phyloP scores from a whole-genome alignment of 1,140 invertebrate species.

The Psix sp. region DNA sequence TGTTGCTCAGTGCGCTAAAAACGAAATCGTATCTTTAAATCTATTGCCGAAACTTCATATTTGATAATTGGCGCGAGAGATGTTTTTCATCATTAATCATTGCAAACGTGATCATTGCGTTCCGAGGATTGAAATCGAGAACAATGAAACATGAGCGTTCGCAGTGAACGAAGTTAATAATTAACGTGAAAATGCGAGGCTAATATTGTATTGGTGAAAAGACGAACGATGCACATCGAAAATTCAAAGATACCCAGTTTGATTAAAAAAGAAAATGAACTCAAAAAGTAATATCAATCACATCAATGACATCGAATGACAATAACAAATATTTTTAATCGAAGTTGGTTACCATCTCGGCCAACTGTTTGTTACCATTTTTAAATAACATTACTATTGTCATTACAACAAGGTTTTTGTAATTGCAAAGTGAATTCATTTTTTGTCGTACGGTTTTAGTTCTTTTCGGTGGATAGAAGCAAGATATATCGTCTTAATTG shows the following conservation, averaged over 20 bases:
- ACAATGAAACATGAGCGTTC: slow-evolving; percentile 26
- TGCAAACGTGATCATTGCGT: slow-evolving; percentile 54
- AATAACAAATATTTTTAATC: slow-evolving; percentile 68
- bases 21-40: slow-evolving; percentile 38
- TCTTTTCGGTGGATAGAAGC: no score
- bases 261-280: slow-evolving; percentile 31
- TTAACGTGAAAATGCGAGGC: slow-evolving; percentile 15
- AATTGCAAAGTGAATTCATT: no score
- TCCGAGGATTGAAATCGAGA: slow-evolving; percentile 38
- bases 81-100: slow-evolving; percentile 51
- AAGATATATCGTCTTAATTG: no score
- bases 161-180: slow-evolving; percentile 11
- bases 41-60: slow-evolving; percentile 48
- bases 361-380: no score
- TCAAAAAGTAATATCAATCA: slow-evolving; percentile 27
- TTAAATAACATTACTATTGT: no score
- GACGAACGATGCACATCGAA: slow-evolving; percentile 56
- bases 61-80: slow-evolving; percentile 55
- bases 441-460: no score
- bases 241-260: slow-evolving; percentile 57
- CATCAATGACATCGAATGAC: slow-evolving; percentile 66
- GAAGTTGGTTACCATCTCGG: slow-evolving; percentile 46
- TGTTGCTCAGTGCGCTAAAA: slow-evolving; percentile 62
- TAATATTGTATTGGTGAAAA: slow-evolving; percentile 10
- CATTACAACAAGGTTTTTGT: no score